These are phyloP conservation scores for Drosophila vallismaia DNA, from an alignment of 2,888 invertebrate species.

Conservation along the genomic window DNA sequence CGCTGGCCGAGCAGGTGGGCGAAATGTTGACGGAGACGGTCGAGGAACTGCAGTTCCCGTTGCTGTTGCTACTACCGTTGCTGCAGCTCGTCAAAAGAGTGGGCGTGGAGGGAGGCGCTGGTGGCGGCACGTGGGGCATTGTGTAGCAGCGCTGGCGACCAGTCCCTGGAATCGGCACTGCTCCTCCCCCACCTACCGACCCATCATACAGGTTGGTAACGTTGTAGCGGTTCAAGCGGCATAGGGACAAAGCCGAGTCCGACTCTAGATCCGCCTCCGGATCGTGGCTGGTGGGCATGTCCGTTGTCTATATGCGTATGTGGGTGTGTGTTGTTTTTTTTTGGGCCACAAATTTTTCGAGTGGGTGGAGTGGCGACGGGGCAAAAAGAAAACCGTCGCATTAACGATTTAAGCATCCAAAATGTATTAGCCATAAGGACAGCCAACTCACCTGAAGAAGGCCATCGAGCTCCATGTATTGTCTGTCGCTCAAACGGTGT, in stretches of 20 bases:
- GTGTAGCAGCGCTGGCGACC: constrained; percentile 79
- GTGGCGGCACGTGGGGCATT: constrained; percentile 79
- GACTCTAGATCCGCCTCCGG: constrained; percentile 58
- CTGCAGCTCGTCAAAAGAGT: constrained; percentile 78
- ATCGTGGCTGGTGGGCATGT: constrained; percentile 72
- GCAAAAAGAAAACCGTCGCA: constrained; percentile 50
- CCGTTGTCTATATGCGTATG: constrained; percentile 51
- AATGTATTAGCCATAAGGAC: neutral
- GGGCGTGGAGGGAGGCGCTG: constrained; percentile 81
- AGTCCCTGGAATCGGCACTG: constrained; percentile 20
- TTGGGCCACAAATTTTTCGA: constrained; percentile 45
- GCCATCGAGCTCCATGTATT: constrained; percentile 71
- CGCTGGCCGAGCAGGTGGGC: constrained; percentile 55
- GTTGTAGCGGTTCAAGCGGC: constrained; percentile 70
- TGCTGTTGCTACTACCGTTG: constrained; percentile 58
- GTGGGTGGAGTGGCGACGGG: constrained; percentile 65
- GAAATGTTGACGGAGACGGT: constrained; percentile 48
- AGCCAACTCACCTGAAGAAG: constrained; percentile 59
- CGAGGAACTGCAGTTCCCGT: constrained; percentile 39
- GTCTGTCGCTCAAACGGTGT: constrained; percentile 73
- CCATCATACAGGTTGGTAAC: constrained; percentile 66
- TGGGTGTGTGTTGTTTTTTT: constrained; percentile 33
- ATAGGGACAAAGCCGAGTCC: constrained; percentile 53
- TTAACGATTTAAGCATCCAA: constrained; percentile 16
- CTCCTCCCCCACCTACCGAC: constrained; percentile 25